Percentiles rank a stretch among this genome's conserved stretches.
Evolutionary conservation across 1,140 invertebrate species (phyloP).

Genomic region (Eurosta solidaginis): DNA sequence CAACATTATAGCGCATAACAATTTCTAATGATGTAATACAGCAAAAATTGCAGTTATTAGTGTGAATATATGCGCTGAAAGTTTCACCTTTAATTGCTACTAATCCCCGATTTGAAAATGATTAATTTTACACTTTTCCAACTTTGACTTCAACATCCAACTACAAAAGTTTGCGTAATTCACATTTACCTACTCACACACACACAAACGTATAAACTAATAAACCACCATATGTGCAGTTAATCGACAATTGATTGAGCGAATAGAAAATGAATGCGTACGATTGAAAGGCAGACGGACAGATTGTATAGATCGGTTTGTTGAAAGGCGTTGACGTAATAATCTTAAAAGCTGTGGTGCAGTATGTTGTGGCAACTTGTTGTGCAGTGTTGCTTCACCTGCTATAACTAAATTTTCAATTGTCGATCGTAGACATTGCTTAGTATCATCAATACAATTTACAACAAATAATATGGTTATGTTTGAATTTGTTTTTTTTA

Average conservation of each 20-base stretch:
- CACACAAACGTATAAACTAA: background rate
- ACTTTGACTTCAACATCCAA: background rate
- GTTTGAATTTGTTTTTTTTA: no score
- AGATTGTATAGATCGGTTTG: background rate
- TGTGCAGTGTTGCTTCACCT: background rate
- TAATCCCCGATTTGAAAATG: background rate
- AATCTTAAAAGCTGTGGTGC: background rate
- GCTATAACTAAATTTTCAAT: background rate
- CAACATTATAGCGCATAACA: background rate
- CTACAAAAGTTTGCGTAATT: background rate
- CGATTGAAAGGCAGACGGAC: background rate
- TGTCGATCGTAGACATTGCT: background rate
- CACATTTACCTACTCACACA: background rate
- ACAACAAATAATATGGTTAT: no score
- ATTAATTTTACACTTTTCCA: conserved; percentile 6
- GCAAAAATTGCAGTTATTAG: no score
- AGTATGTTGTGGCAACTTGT: background rate
- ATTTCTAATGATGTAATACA: background rate
- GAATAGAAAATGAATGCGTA: conserved; percentile 1
- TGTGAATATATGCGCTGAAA: background rate
- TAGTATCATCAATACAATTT: background rate
- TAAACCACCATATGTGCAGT: background rate
- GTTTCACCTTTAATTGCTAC: background rate
- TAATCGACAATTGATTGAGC: background rate
- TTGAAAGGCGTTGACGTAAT: conserved; percentile 24